Evolutionary conservation across 2,888 invertebrate species (phyloP), one percentile per base, ranked within the genome.

Genomic region (Caenorhabditis sp.): DNA sequence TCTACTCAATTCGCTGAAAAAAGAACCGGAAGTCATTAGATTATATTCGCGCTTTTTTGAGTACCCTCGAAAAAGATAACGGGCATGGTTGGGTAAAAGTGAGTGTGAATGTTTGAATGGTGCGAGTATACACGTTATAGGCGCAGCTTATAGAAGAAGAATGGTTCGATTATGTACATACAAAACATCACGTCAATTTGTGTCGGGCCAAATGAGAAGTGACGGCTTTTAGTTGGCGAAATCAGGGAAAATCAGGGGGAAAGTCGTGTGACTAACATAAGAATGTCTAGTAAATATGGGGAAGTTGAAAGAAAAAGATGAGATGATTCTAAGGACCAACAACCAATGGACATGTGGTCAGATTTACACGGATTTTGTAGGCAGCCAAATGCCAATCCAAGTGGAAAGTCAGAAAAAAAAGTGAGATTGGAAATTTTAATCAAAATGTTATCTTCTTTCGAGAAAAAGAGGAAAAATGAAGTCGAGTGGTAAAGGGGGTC

Each of bases 141-240:
- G 55, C 65, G 46, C 46, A 52, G 17, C 63, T 53, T 56, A 56
- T 48, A 56, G 55, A n/a, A n/a, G n/a, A n/a, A n/a, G n/a, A 48
- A 55, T 46, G 41, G 65, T 65, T 56, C 65, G 65, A 65, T 65
- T 65, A 68, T 68, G 58, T 59, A 59, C 59, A 66, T 37, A 39
- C 17, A 20, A 59, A 66, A 58, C 68, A 52, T 20, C 59, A 53
- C 50, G 70, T 70, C 70, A 70, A 59, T 59, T 52, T 70, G 70
- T 45, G 53, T 53, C 59, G 17, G 35, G n/a, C n/a, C 59, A 70
- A 70, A 70, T 70, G 43, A 59, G 27, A 70, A 59, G 59, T 59
- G 70, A 70, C 56, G 59, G 58, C 65, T 65, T 66, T 45, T 62
- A 46, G 26, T 45, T 13, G 22, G 48, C 35, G 43, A 50, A 61